Base-by-base conservation (phyloP, 2,113 vertebrate genomes). In the Calypte anna region DNA sequence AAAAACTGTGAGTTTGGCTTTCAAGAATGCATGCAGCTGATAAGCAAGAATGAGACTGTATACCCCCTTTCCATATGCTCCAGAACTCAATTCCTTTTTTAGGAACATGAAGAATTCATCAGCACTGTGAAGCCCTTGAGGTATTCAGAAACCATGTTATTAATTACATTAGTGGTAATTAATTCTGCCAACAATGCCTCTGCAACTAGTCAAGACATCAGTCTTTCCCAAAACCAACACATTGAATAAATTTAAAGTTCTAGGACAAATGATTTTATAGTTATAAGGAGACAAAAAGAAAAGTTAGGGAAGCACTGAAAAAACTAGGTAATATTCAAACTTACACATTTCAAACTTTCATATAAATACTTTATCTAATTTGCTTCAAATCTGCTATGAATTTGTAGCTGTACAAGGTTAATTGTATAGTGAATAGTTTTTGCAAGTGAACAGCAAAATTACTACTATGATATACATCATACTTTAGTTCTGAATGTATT, bases 81-180 rank as follows among this genome's bases (percentile, higher is more conserved):
- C 63, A 50, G 40, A 7, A 4, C 30, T 91, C 81, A 78, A 54
- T 82, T 89, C 19, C n/a, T 48, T 69, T 82, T 93, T 63, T 54
- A 87, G 50, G 40, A 89, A 54, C 73, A 82, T 53, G 44, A 91
- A 80, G 83, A 92, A 86, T 91, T 89, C 70, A 93, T 91, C 58
- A 94, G 33, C 27, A 54, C 19, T 28, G 31, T 55, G 58, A 92
- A 91, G 81, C 62, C 91, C 51, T 59, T 80, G 67, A 91, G 67
- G 67, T 67, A 94, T 74, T 59, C 55, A 92, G 78, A 91, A 94
- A 95, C 51, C 40, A 85, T 69, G 58, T 82, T 95, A 85, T 82
- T 96, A 95, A 91, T 95, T 68, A 14, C 93, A 90, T 95, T 96
- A 94, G 51, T 82, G 61, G 58, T 94, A 95, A 97, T 96, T 96